A percentile compares a stretch with the other conserved stretches of the same genome.
These are phyloP conservation scores for Kryphioiulus occultus DNA, from an alignment of 2,888 invertebrate genomes.

Conservation along the genomic window DNA sequence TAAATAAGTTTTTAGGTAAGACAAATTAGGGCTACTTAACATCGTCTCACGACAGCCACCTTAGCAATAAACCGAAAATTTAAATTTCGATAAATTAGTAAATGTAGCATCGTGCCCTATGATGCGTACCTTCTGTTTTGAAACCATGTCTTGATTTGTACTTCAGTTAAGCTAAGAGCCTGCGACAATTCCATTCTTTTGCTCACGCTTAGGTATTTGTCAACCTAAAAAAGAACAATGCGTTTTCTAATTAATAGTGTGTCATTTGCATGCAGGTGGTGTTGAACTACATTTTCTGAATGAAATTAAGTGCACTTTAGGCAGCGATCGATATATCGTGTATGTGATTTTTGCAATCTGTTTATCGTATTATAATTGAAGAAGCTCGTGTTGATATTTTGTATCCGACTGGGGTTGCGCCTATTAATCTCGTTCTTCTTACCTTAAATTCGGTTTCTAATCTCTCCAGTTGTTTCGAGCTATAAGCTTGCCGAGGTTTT, in stretches of 20 bases:
- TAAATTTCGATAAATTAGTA: neutral
- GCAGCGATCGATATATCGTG: neutral
- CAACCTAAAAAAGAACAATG: constrained; percentile 67
- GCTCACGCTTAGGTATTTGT: constrained; percentile 95
- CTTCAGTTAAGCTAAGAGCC: constrained; percentile 86
- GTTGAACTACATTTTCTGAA: neutral
- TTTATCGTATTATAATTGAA: constrained; percentile 35
- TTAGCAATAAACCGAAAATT: too few relatives aligned
- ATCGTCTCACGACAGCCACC: too few relatives aligned
- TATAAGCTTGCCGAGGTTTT: constrained; percentile 96
- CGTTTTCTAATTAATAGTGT: constrained; percentile 34
- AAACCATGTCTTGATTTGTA: constrained; percentile 97
- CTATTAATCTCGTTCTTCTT: constrained; percentile 51
- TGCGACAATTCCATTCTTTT: constrained; percentile 94
- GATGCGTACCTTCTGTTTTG: constrained; percentile 76
- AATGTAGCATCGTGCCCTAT: neutral
- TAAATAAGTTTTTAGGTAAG: too few relatives aligned
- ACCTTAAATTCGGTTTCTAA: constrained; percentile 93
- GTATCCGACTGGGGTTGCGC: neutral
- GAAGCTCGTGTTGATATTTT: neutral
- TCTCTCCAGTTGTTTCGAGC: constrained; percentile 88
- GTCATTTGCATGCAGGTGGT: constrained; percentile 37
- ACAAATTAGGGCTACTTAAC: too few relatives aligned
- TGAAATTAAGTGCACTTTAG: constrained; percentile 28
- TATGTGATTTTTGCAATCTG: constrained; percentile 1